A percentile compares a stretch with the other conserved stretches of the same genome.
These are phyloP conservation scores for Fragum sueziense DNA, from an alignment of 2,888 invertebrate genomes.

Conservation along the genomic window DNA sequence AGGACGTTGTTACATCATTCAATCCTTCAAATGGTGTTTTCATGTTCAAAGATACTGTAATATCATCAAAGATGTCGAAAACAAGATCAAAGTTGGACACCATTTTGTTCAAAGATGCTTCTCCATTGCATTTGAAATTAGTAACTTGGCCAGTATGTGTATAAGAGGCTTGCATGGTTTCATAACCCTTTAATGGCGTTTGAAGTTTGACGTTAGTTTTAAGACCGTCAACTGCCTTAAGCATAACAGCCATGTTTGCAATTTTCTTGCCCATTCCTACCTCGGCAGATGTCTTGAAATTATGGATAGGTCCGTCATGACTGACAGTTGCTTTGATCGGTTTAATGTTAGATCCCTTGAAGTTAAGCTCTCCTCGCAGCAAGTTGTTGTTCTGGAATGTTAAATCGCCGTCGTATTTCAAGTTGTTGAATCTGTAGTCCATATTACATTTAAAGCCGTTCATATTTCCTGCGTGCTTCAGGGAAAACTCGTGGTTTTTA, in stretches of 20 bases:
- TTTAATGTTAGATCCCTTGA: constrained; percentile 42
- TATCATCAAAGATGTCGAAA: constrained; percentile 26
- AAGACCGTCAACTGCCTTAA: constrained; percentile 35
- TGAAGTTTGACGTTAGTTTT: constrained; percentile 20
- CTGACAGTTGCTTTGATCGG: constrained; percentile 31
- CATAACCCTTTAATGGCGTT: constrained; percentile 36
- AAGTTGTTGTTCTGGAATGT: constrained; percentile 39
- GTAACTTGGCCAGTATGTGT: constrained; percentile 34
- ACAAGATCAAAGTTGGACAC: constrained; percentile 22
- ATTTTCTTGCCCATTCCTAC: constrained; percentile 36
- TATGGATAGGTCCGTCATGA: constrained; percentile 30
- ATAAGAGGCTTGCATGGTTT: constrained; percentile 20
- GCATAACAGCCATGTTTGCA: constrained; percentile 19
- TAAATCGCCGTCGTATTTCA: constrained; percentile 45
- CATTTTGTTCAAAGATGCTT: constrained; percentile 22
- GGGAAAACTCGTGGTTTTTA: constrained; percentile 49
- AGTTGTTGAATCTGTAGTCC: constrained; percentile 46
- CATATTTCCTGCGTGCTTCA: constrained; percentile 39
- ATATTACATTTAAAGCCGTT: constrained; percentile 52
- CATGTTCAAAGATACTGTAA: constrained; percentile 17
- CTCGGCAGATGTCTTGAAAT: constrained; percentile 39
- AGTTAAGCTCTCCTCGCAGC: constrained; percentile 39
- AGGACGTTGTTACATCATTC: constrained; percentile 32
- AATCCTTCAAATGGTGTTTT: constrained; percentile 33
- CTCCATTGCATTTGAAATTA: constrained; percentile 44